Evolutionary conservation across 2,888 invertebrate genomes (phyloP).

Genomic region (Ochropleura plecta): DNA sequence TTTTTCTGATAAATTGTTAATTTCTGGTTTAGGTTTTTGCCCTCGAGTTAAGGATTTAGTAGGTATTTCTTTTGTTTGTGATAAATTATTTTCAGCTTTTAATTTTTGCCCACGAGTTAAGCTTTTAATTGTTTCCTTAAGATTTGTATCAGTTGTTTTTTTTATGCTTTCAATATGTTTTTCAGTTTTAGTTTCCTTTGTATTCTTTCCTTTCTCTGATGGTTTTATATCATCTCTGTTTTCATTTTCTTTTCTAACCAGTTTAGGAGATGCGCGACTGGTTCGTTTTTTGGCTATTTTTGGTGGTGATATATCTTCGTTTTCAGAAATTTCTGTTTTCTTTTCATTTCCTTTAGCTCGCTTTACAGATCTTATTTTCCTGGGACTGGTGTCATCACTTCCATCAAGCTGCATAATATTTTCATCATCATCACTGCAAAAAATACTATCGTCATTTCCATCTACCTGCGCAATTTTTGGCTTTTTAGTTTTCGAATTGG

Average conservation of each 20-base stretch:
- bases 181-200: slow-evolving; percentile 19
- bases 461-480: slow-evolving; percentile 89
- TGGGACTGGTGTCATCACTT: slow-evolving; percentile 68
- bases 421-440: slow-evolving; percentile 66
- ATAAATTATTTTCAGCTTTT: slow-evolving; percentile 21
- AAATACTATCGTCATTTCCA: slow-evolving; percentile 79
- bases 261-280: slow-evolving; percentile 35
- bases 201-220: slow-evolving; percentile 24
- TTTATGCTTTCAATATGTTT: slow-evolving; percentile 5
- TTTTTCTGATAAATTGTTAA: slow-evolving; percentile 30
- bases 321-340: slow-evolving; percentile 52
- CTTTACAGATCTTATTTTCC: slow-evolving; percentile 73
- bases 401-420: slow-evolving; percentile 72
- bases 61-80: slow-evolving; percentile 45
- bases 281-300: slow-evolving; percentile 74
- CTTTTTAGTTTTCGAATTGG: slow-evolving; percentile 66
- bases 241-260: slow-evolving; percentile 28
- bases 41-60: slow-evolving; percentile 11
- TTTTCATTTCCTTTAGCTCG: slow-evolving; percentile 66
- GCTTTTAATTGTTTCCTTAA: slow-evolving; percentile 29
- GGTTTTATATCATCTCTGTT: slow-evolving; percentile 29
- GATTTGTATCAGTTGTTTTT: slow-evolving; percentile 10
- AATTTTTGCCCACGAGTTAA: slow-evolving; percentile 35
- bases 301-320: slow-evolving; percentile 80
- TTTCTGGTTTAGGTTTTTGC: slow-evolving; percentile 37